Evolutionary conservation across 2,888 invertebrate species (phyloP).

Genomic region (Orthosia gothica): DNA sequence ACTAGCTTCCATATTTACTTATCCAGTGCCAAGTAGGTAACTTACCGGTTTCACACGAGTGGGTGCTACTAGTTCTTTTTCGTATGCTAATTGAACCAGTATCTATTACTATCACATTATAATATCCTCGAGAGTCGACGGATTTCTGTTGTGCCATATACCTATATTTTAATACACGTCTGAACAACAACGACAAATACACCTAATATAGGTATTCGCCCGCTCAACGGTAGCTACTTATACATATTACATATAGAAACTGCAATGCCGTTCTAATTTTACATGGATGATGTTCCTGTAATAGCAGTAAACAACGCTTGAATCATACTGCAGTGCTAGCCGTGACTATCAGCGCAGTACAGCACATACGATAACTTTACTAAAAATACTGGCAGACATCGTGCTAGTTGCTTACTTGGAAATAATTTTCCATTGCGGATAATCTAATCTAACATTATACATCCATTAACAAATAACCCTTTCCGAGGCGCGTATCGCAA

Average conservation of each 20-base stretch:
- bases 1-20: slow-evolving; percentile 90
- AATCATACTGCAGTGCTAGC: slow-evolving; percentile 32
- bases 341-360: slow-evolving; percentile 40
- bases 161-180: slow-evolving; percentile 21
- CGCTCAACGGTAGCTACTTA: slow-evolving; percentile 10
- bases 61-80: slow-evolving; percentile 86
- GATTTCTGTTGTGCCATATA: slow-evolving; percentile 55
- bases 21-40: slow-evolving; percentile 81
- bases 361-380: slow-evolving; percentile 49
- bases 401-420: slow-evolving; percentile 36
- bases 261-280: slow-evolving; percentile 52
- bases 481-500: slow-evolving; percentile 54
- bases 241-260: slow-evolving; percentile 13
- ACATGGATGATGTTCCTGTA: slow-evolving; percentile 57
- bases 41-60: slow-evolving; percentile 89
- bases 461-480: slow-evolving; percentile 69
- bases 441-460: slow-evolving; percentile 64
- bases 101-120: slow-evolving; percentile 77
- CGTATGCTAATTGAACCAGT: slow-evolving; percentile 83
- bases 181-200: slow-evolving; percentile 14
- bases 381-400: slow-evolving; percentile 45
- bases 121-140: slow-evolving; percentile 68
- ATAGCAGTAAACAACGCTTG: slow-evolving; percentile 53
- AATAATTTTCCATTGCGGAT: slow-evolving; percentile 59
- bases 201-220: slow-evolving; percentile 4